Evolutionary conservation across 2,797 vertebrate genomes (phyloP), one percentile per base, ranked within the genome.

Genomic region (Artibeus jamaicensis): DNA sequence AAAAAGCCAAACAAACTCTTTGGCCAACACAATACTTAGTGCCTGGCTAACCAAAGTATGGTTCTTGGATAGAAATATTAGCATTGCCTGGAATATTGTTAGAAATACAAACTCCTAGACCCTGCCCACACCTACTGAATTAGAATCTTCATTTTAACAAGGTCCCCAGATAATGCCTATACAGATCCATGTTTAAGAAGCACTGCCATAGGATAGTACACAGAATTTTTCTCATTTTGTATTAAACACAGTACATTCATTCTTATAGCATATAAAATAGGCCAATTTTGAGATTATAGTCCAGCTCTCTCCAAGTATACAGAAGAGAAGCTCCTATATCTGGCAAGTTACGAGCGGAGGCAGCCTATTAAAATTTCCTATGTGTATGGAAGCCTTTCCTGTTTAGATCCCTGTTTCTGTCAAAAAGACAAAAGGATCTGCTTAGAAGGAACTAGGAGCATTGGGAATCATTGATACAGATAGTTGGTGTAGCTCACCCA

Each of bases 151-250:
- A 82, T 88, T 67, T 85, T 88, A 82, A 70, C 18, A 22, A 59
- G 12, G 32, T 95, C 55, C 70, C 24, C 37, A 73, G 46, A 71
- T 42, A 34, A 39, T 77, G 42, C 39, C 57, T 90, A 46, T 91
- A 78, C 46, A 71, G 26, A 76, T 78, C 37, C 55, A 83, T 86
- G 62, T 84, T 67, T 94, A 37, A 84, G 34, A 98, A 97, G 53
- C 4, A 11, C 24, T 34, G 37, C 12, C 93, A 59, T 65, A 26
- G 48, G 3, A 55, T 44, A 96, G 86, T 3, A 59, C 39, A 29
- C 21, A 94, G 81, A 67, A n/a, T 92, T 94, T 94, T 94, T 74
- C 32, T 34, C 42, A 44, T 84, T 94, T n/a, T 50, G 32, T 81
- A 76, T 15, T 48, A 83, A 96, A 94, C 1, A 70, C 29, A 85